Base-by-base conservation (phyloP, 1,140 invertebrate species). In the Drosophila ambigua region DNA sequence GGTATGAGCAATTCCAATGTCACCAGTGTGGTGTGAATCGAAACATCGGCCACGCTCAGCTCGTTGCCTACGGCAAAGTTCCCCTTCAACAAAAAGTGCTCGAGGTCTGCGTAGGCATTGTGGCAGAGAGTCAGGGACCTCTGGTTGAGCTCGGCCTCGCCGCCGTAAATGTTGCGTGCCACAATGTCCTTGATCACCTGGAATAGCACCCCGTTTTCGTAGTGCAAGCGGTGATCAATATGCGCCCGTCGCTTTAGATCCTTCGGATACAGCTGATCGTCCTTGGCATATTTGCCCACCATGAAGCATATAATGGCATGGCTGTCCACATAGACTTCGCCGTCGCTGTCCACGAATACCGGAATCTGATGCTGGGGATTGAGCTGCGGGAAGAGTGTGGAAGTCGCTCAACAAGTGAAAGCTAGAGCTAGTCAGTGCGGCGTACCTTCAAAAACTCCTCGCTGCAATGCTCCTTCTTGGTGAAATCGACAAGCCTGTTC, bases 231-330 rank as follows among this genome's bases (percentile, higher is more conserved):
- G 69, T 95, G 93, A 79, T 97, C 95, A 1, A 97, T 94, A 4
- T 95, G 48, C 0, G 95, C 96, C 50, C 96, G 92, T 16, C 90
- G 92, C 28, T 93, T 92, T 0, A 95, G 92, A 71, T 95, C 94
- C 58, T 94, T 94, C 0, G 96, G 95, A 87, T 96, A 96, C 0
- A 97, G 77, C 1, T 92, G 78, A 74, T 92, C 92, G 71, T 94
- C 93, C 45, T 94, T 94, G 0, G 93, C 95, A 74, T 96, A 97
- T 55, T 95, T 93, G 54, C 94, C 94, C 7, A 93, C 95, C 72
- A 97, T 90, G 84, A 96, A 97, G 2, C 93, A 88, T 72, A 95
- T 92, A 15, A 96, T 96, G 1, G 95, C 95, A 45, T 95, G 95
- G 82, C 95, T 93, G 78, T 94, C 94, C 45, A 91, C 93, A 51